These are phyloP conservation scores for Lordiphosa mommai DNA, from an alignment of 1,140 invertebrate species.

Conservation along the genomic window DNA sequence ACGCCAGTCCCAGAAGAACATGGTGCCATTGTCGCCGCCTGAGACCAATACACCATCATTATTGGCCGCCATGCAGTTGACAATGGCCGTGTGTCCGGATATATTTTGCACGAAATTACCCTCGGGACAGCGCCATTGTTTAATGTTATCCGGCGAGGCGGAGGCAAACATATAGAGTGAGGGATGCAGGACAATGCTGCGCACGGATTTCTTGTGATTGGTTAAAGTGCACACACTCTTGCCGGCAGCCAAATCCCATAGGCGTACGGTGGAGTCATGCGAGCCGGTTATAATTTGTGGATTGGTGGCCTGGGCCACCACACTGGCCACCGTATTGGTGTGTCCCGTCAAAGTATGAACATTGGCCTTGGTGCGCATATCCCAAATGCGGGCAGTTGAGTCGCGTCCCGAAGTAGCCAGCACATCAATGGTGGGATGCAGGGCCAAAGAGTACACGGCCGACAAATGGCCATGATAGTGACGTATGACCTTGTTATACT, in stretches of 20 bases:
- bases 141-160: constrained; percentile 99
- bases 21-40: constrained; percentile 99
- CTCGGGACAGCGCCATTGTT: constrained; percentile 99
- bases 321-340: constrained; percentile 97
- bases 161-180: constrained; percentile 97
- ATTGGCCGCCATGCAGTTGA: constrained; percentile 98
- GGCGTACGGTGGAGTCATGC: constrained; percentile 91
- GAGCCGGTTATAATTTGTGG: constrained; percentile 94
- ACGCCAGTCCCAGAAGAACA: constrained; percentile 99
- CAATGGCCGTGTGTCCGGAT: constrained; percentile 97
- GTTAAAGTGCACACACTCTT: constrained; percentile 97
- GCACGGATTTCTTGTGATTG: constrained; percentile 99
- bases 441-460: constrained; percentile 95
- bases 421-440: constrained; percentile 98
- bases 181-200: constrained; percentile 95
- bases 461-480: constrained; percentile 99
- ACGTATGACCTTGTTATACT: constrained; percentile 99
- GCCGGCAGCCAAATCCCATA: constrained; percentile 98
- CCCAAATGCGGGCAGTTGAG: constrained; percentile 98
- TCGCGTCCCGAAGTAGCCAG: constrained; percentile 96
- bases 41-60: constrained; percentile 97
- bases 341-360: constrained; percentile 98
- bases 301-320: constrained; percentile 94
- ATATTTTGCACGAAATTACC: constrained; percentile 99
- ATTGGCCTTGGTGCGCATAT: constrained; percentile 99